A percentile compares a stretch with the other conserved stretches of the same genome.
phyloP scores from a whole-genome alignment of 2,888 invertebrate species.

The Epinotia bilunana region DNA sequence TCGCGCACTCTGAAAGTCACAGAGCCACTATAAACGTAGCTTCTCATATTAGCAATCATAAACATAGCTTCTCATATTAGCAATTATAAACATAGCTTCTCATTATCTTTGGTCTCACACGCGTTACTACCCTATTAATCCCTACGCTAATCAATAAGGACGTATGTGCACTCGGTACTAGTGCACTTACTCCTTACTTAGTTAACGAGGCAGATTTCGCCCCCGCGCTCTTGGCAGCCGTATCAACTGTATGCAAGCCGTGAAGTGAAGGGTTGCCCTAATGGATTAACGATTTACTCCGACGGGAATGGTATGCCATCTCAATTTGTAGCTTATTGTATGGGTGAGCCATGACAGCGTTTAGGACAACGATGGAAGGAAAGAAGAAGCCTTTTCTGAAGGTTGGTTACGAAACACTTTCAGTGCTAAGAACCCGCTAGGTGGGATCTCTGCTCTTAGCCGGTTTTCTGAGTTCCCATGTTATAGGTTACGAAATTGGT shows the following conservation, averaged over 20 bases:
- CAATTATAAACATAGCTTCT: conserved; percentile 19
- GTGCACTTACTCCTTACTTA: not conserved
- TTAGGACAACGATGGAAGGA: not conserved
- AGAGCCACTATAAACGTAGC: too few species aligned
- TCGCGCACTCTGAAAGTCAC: too few species aligned
- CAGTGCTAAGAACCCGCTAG: too few species aligned
- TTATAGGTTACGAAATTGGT: too few species aligned
- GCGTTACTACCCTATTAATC: conserved; percentile 7
- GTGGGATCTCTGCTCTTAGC: too few species aligned
- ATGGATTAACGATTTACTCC: conserved; percentile 36
- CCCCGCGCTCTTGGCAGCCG: conserved; percentile 1
- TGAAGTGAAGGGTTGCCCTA: conserved; percentile 30
- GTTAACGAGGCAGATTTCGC: not conserved
- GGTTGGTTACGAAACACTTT: too few species aligned
- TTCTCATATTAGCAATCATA: too few species aligned
- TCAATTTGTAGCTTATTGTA: conserved; percentile 12
- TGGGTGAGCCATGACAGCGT: not conserved
- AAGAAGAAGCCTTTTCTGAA: too few species aligned
- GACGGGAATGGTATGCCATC: not conserved
- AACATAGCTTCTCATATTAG: too few species aligned
- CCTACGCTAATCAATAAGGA: not conserved
- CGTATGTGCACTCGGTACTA: not conserved
- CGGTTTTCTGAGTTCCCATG: too few species aligned
- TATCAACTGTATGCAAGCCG: conserved; percentile 26
- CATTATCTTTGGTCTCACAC: conserved; percentile 24